phyloP scores from a whole-genome alignment of 35 echinoderm and acorn worm genomes.

The Ophiothrix spiculata region DNA sequence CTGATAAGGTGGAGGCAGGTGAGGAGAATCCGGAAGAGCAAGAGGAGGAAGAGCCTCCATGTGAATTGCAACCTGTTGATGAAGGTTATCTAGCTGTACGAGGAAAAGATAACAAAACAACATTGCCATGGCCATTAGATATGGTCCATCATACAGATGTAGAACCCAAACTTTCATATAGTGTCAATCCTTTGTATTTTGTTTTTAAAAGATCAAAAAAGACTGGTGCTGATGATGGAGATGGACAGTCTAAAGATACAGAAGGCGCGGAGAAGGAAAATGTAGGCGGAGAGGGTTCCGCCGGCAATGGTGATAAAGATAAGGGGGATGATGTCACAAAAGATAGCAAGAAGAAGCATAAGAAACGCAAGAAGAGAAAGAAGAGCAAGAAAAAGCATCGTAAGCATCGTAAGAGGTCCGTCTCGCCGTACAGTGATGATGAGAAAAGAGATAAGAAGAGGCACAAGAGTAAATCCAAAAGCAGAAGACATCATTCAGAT shows the following conservation, averaged over 20 bases:
- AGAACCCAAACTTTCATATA: conserved; percentile 40
- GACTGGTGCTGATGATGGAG: conserved; percentile 4
- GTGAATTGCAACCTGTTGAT: conserved; percentile 17
- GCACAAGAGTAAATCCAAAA: conserved; percentile 34
- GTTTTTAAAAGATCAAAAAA: conserved; percentile 43
- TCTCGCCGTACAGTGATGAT: conserved; percentile 38
- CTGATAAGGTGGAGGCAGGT: neutral
- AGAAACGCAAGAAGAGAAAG: conserved; percentile 32
- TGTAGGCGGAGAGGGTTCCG: neutral
- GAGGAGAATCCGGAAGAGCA: neutral
- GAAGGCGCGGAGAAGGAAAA: conserved; percentile 40
- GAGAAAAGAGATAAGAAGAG: conserved; percentile 22
- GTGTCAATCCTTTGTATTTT: conserved; percentile 70
- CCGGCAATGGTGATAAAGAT: neutral
- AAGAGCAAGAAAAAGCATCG: conserved; percentile 24
- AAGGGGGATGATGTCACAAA: neutral
- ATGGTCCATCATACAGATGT: conserved; percentile 35
- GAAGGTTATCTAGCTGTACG: conserved; percentile 43
- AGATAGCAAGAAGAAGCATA: conserved; percentile 1
- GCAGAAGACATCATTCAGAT: conserved; percentile 21
- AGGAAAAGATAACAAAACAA: conserved; percentile 52
- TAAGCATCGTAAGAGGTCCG: conserved; percentile 16
- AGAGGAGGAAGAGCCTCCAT: neutral
- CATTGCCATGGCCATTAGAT: conserved; percentile 57
- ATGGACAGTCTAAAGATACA: conserved; percentile 7